Conservation (phyloP, 2,888 invertebrate genomes). For the Malthinus seriepunctatus region DNA sequence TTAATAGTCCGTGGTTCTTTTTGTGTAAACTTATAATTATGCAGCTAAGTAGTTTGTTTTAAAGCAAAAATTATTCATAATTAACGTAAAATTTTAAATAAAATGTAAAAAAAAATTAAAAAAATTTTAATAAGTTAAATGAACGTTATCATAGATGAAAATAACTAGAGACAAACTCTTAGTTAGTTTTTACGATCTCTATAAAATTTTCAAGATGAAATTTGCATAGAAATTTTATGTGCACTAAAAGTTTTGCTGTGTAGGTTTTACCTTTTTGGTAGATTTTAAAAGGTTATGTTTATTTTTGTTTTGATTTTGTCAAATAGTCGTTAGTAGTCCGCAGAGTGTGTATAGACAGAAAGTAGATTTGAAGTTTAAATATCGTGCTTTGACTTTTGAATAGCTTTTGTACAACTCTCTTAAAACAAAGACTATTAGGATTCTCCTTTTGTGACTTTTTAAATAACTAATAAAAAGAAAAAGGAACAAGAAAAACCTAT, state of each 20-base stretch:
- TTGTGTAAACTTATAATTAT: too few species aligned
- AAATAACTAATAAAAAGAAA: not conserved
- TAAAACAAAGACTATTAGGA: constrained; percentile 9
- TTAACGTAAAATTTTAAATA: too few species aligned
- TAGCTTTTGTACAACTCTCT: constrained; percentile 10
- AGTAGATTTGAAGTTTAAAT: constrained; percentile 28
- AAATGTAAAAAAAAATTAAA: too few species aligned
- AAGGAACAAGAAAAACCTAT: not conserved
- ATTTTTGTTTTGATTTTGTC: constrained; percentile 40
- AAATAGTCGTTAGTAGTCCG: constrained; percentile 33
- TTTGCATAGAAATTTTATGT: constrained; percentile 48
- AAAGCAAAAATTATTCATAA: too few species aligned
- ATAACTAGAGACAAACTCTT: too few species aligned
- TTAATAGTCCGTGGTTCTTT: too few species aligned
- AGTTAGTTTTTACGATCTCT: not conserved
- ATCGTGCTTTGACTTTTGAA: constrained; percentile 27
- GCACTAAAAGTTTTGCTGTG: constrained; percentile 41
- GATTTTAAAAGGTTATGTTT: constrained; percentile 35
- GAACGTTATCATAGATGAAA: too few species aligned
- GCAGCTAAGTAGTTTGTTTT: too few species aligned
- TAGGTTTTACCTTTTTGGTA: constrained; percentile 40
- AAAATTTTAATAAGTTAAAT: too few species aligned
- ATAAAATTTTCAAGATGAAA: constrained; percentile 40
- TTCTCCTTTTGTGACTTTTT: too few species aligned
- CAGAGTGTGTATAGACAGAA: constrained; percentile 23